Base-by-base conservation (phyloP, 2,888 invertebrate genomes). In the Encarsia formosa region DNA sequence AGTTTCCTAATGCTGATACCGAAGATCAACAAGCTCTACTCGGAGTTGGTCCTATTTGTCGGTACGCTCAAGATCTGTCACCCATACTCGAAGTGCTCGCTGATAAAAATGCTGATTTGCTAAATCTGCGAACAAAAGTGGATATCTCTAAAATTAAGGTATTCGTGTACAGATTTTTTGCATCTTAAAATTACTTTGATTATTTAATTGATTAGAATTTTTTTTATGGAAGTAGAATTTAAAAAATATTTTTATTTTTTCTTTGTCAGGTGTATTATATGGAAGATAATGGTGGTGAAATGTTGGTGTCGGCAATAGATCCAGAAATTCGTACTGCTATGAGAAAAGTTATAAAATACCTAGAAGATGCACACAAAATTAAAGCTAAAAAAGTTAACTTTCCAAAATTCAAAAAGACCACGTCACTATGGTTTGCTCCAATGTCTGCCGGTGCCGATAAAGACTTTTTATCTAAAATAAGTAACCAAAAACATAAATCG, bases 11-110 rank as follows among this genome's bases (percentile, higher is more conserved):
- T 35, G 81, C 87, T 0, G 68, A 71, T 24, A 67, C 59, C 23
- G 63, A 65, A 15, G 79, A 79, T 44, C 79, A 81, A 55, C 71
- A 75, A 26, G 74, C 76, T 22, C 79, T 84, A 64, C 72, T 86
- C 4, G 83, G 84, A 49, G 78, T 88, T 19, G 96, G 96, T 0
- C 96, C 96, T 2, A 87, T 97, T 82, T 88, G 88, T 60, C 82
- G 93, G 59, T 85, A 86, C 67, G 90, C 94, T 0, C 82, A 82
- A 52, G 97, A 97, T 75, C 75, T 97, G 52, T 78, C 84, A 49
- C 90, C 92, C 0, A 77, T 91, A 65, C 73, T 92, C 22, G 86
- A 85, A 72, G 81, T 90, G 23, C 78, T 90, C 58, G 78, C 86
- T 0, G 81, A 79, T n/a, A 78, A 81, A 37, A 85, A 85, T 57